Percentiles rank a stretch among this genome's conserved stretches.
Conservation (phyloP, 2,797 vertebrate species). For the Nannoperca australis region DNA sequence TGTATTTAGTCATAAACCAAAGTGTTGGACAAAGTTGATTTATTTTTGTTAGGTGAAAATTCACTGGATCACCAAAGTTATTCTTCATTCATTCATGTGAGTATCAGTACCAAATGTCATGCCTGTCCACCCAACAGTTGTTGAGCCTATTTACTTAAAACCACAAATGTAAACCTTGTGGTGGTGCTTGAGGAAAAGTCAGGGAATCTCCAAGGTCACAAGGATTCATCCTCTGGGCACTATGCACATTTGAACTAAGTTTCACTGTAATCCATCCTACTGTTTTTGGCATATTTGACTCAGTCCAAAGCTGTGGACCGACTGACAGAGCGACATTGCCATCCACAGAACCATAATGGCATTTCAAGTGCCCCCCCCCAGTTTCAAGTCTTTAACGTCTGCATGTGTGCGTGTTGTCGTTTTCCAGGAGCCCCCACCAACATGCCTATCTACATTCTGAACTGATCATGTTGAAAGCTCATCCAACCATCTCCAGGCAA, state of each 20-base stretch:
- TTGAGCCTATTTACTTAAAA: neutral
- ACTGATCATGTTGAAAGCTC: slow-evolving; percentile 48
- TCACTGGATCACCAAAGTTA: neutral
- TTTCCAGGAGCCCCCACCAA: slow-evolving; percentile 30
- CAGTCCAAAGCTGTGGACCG: no score
- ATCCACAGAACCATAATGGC: neutral
- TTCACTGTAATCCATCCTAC: neutral
- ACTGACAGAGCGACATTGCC: neutral
- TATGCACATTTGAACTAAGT: neutral
- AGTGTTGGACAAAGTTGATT: neutral
- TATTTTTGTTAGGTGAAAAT: neutral
- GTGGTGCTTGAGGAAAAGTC: neutral
- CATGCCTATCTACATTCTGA: slow-evolving; percentile 47
- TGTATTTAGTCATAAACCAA: neutral
- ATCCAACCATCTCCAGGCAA: slow-evolving; percentile 64
- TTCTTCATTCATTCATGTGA: neutral
- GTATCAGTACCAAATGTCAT: neutral
- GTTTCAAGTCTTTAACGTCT: slow-evolving; percentile 2
- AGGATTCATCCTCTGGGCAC: neutral
- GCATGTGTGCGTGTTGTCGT: slow-evolving; percentile 13
- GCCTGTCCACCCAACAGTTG: neutral
- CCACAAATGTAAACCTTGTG: neutral
- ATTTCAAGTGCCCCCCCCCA: no score
- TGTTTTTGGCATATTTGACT: neutral
- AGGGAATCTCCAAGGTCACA: neutral